A percentile compares a stretch with the other conserved stretches of the same genome.
Evolutionary conservation across 2,888 invertebrate genomes (phyloP).

Genomic region (Luffia ferchaultella): DNA sequence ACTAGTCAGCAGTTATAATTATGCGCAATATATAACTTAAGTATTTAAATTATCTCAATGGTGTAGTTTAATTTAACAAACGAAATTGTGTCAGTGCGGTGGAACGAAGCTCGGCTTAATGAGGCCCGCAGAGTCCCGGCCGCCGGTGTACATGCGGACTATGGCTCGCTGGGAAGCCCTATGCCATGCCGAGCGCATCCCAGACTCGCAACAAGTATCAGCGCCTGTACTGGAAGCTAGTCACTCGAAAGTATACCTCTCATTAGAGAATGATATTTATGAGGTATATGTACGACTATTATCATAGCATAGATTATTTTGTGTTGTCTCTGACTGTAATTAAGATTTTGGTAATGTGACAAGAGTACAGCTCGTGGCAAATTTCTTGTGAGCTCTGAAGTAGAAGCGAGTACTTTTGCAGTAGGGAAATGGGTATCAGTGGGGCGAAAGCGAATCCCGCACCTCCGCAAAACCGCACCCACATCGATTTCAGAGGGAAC

Average conservation of each 20-base stretch:
- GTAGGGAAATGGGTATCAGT: too few relatives aligned
- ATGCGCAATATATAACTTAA: slow-evolving; percentile 61
- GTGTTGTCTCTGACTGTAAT: slow-evolving; percentile 47
- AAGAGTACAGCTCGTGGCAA: too few relatives aligned
- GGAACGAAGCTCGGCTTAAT: background rate
- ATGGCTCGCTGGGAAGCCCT: too few relatives aligned
- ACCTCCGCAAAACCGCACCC: too few relatives aligned
- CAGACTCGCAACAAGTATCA: slow-evolving; percentile 9
- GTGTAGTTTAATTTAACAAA: slow-evolving; percentile 50
- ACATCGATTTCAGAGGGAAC: too few relatives aligned
- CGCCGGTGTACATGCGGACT: too few relatives aligned
- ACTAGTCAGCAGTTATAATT: slow-evolving; percentile 64
- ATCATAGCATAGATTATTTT: slow-evolving; percentile 23
- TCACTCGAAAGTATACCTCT: slow-evolving; percentile 52
- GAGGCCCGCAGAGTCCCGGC: too few relatives aligned
- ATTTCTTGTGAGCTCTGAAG: too few relatives aligned
- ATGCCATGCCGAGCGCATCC: background rate
- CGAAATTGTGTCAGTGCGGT: background rate
- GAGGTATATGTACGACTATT: slow-evolving; percentile 13
- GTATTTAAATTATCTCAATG: slow-evolving; percentile 60
- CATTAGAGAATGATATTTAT: slow-evolving; percentile 22
- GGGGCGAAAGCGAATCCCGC: too few relatives aligned
- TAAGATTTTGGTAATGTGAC: background rate
- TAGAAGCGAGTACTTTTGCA: too few relatives aligned
- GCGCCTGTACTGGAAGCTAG: slow-evolving; percentile 57